Evolutionary conservation across 2,797 vertebrate species (phyloP), one percentile per base, ranked within the genome.

Genomic region (Pachyuromys duprasi): DNA sequence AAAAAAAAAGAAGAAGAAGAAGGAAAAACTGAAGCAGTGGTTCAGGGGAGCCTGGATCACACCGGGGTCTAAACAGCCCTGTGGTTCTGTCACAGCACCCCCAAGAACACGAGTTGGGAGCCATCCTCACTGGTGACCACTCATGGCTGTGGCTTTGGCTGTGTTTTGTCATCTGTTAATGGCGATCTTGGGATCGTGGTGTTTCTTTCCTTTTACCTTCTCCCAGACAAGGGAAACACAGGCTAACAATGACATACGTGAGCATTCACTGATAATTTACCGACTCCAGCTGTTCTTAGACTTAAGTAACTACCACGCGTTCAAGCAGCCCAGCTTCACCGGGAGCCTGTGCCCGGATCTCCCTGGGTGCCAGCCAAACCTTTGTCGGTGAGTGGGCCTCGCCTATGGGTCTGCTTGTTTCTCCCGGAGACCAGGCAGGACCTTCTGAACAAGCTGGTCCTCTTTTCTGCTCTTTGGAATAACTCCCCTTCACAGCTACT

Each of bases 391-490:
- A 83, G 70, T 4, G 11, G 14, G 3, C 0, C 0, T 89, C 36
- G 28, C 63, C 79, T 8, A 7, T 12, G 15, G 60, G 63, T 18
- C 57, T 76, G 53, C 22, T 63, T n/a, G 36, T 65, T 9, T 53
- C n/a, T 76, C 60, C 22, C 78, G 18, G 18, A 72, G 94, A 33
- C 11, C 67, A 76, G 55, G 1, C 81, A 31, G 60, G 31, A 55
- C 26, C 65, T 79, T 90, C 28, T 36, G 4, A 65, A 45, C 70
- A 96, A 89, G 31, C 4, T 53, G 36, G 33, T 45, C 65, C 80
- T 91, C n/a, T 62, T 94, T 86, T 83, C 89, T 72, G 36, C 1
- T 89, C 80, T 65, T 72, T n/a, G 13, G 70, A 96, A 53, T 67
- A 93, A 94, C 75, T 75, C 72, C 92, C 79, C 70, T 53, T 20